These are phyloP conservation scores for Aphidius ervi DNA, from an alignment of 1,140 invertebrate species.

Conservation along the genomic window DNA sequence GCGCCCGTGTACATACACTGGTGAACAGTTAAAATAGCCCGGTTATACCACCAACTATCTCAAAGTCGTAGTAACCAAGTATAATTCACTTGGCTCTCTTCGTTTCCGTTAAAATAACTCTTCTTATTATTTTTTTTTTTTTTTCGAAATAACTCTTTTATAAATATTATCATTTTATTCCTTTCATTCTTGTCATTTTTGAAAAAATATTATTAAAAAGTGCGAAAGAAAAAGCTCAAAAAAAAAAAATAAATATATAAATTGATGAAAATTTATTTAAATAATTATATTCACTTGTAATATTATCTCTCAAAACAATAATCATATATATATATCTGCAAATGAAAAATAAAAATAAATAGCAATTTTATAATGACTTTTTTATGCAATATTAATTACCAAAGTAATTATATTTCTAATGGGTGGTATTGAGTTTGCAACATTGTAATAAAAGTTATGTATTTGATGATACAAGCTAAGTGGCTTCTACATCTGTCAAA, in stretches of 20 bases:
- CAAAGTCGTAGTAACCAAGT: conserved; percentile 16
- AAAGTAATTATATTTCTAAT: too few relatives aligned
- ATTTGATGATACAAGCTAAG: too few relatives aligned
- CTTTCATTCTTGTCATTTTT: background rate
- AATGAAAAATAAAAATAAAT: too few relatives aligned
- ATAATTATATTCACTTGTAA: too few relatives aligned
- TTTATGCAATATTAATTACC: too few relatives aligned
- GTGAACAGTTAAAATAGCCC: background rate
- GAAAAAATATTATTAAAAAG: background rate
- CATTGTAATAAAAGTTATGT: too few relatives aligned
- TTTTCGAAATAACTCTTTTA: conserved; percentile 6
- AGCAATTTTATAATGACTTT: too few relatives aligned
- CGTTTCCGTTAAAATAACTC: conserved; percentile 21
- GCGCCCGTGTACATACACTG: conserved; percentile 14
- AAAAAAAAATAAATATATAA: background rate
- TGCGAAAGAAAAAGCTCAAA: background rate
- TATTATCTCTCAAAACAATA: too few relatives aligned
- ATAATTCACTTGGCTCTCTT: conserved; percentile 19
- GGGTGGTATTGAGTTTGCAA: too few relatives aligned
- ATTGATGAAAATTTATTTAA: too few relatives aligned
- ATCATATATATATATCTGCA: too few relatives aligned
- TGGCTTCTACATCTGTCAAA: too few relatives aligned
- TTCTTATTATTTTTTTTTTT: conserved; percentile 5
- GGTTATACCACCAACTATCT: conserved; percentile 10
- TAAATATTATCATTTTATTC: conserved; percentile 24